Evolutionary conservation across 92 coral and sea anemone species (phyloP), one percentile per base, ranked within the genome.

Genomic region (Anthopleura xanthogrammica): DNA sequence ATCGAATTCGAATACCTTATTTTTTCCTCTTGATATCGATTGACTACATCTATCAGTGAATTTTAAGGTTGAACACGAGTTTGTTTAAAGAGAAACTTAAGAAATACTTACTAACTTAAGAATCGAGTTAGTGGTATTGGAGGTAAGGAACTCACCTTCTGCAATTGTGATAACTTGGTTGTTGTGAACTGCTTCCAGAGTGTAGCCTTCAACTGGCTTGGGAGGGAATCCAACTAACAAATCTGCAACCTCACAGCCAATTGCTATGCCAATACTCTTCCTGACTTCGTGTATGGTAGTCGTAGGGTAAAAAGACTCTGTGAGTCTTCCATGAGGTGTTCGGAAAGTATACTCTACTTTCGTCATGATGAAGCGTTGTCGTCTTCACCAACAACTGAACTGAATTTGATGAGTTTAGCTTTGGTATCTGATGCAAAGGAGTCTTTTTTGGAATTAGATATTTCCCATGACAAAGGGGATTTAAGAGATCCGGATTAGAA

Each of bases 201-300:
- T 85, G 5, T n/a, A 36, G 64, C 79, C 88, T 60, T 68, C 55
- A 16, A 85, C 72, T 46, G 88, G 83, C 46, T 71, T 76, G 43
- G 88, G 88, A 46, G 88, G 88, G 65, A 85, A 85, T 8, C 88
- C 88, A 71, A 85, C 79, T 39, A 85, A 43, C 52, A 85, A 79
- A 22, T 71, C 83, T 16, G 83, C 62, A 0, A 85, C 88, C 23
- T 40, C 41, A 57, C 43, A 22, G n/a, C 83, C 82, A 39, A 71
- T 54, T 3, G 43, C 48, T 12, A 58, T 48, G 14, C 88, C 81
- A 22, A 85, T 52, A 14, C 55, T 43, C 22, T 79, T 54, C 68
- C 46, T 70, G 9, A 85, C 88, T 52, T 78, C 79, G 3, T 16
- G n/a, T 41, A 85, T 42, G 2, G 77, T 78, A 0, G 88, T 85